Conservation (phyloP, 2,888 invertebrate species). For the Thymelicus sylvestris region DNA sequence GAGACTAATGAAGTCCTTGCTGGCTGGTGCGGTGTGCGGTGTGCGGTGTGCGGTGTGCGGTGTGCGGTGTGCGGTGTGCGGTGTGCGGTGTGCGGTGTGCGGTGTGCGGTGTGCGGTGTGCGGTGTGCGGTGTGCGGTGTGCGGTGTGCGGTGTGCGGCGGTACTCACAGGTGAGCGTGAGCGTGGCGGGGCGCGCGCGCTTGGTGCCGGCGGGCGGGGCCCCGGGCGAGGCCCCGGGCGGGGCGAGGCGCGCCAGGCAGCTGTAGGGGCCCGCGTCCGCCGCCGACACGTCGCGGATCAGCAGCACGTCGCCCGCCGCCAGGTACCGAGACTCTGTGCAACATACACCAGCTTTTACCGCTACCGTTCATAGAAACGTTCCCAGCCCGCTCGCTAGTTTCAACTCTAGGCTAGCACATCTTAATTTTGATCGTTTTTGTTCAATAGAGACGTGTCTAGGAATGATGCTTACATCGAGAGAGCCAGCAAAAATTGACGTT, state of each 20-base stretch:
- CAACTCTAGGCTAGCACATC: too few relatives aligned
- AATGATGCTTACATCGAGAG: too few relatives aligned
- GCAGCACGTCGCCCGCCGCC: constrained; percentile 61
- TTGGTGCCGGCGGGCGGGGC: constrained; percentile 85
- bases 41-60: background rate
- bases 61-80: background rate
- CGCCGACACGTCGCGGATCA: constrained; percentile 68
- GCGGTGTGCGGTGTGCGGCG: background rate
- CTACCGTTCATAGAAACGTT: too few relatives aligned
- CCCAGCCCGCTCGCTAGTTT: too few relatives aligned
- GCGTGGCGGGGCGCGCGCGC: constrained; percentile 85
- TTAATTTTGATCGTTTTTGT: too few relatives aligned
- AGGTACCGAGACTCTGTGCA: constrained; percentile 63
- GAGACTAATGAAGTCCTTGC: too few relatives aligned
- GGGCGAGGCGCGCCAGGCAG: constrained; percentile 87
- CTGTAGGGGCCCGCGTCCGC: constrained; percentile 87
- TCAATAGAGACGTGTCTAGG: too few relatives aligned
- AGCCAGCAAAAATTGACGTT: too few relatives aligned
- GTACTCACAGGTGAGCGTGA: constrained; percentile 83
- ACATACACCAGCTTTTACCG: background rate
- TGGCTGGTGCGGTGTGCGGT: background rate
- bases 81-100: background rate
- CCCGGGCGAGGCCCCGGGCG: constrained; percentile 87
- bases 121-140: background rate
- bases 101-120: background rate